Percentiles rank a stretch among this genome's conserved stretches.
Conservation (phyloP, 2,888 invertebrate species). For the Amiota communis region DNA sequence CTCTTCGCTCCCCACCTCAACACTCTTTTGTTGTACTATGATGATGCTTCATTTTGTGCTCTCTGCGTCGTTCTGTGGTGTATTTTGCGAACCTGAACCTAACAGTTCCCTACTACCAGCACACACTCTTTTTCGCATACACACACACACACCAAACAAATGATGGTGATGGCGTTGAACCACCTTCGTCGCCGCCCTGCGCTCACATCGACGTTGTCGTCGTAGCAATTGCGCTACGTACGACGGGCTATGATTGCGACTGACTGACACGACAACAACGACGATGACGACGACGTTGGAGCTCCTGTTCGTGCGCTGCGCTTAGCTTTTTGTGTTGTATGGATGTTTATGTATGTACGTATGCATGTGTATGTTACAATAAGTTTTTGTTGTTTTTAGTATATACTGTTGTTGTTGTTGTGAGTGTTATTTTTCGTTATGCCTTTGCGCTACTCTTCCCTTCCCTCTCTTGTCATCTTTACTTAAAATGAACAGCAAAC, state of each 20-base stretch:
- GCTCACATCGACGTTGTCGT: neutral
- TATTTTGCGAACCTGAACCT: conserved; percentile 6
- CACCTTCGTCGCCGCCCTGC: no score
- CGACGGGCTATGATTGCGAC: conserved; percentile 37
- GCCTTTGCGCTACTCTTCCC: neutral
- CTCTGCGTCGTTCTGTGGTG: conserved; percentile 10
- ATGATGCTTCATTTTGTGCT: neutral
- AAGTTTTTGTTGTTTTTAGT: conserved; percentile 15
- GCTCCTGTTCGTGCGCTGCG: conserved; percentile 25
- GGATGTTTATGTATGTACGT: neutral
- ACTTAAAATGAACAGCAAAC: neutral
- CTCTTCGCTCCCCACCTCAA: neutral
- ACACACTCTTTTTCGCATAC: neutral
- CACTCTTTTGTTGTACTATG: conserved; percentile 2
- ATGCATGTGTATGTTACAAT: neutral
- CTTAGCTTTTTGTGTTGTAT: conserved; percentile 13
- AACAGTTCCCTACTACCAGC: conserved; percentile 20
- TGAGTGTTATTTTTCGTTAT: neutral
- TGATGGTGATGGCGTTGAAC: no score
- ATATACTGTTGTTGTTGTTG: neutral
- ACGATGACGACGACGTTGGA: conserved; percentile 18
- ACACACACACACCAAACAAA: no score
- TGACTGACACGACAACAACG: conserved; percentile 23
- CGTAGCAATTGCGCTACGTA: neutral
- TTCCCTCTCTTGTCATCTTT: neutral